Evolutionary conservation across 2,113 vertebrate species (phyloP), one percentile per base, ranked within the genome.

Genomic region (Marmota monax): DNA sequence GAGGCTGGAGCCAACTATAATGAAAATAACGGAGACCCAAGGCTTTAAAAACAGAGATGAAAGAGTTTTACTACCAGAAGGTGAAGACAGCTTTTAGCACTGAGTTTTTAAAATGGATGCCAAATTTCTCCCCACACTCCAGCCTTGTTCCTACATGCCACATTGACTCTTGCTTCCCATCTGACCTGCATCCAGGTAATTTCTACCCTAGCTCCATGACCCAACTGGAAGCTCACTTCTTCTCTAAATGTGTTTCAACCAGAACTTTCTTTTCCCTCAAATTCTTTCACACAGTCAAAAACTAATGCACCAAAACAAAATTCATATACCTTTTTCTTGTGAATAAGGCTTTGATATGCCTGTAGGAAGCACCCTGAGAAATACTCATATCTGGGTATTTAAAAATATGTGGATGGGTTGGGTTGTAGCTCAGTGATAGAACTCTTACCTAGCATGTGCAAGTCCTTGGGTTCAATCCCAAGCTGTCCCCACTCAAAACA

Each of bases 21-120:
- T 69, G 82, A 42, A 82, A 89, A 89, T 22, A 20, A 84, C 90
- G 70, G 83, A 11, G 56, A 67, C 42, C 22, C 42, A 67, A 22
- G 22, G 23, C 92, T 76, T 45, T 72, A 20, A 76, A 42, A 56
- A 32, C n/a, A 86, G 37, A 88, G 65, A 86, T 67, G 48, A 97
- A 93, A 96, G 32, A 20, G 67, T 65, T 88, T 96, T 76, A 34
- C 29, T 58, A 53, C 8, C 1, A 39, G 34, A 48, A 83, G 42
- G 29, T 18, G 25, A 94, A 79, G 78, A 74, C 14, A 77, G 37
- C 4, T 83, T 93, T 79, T 27, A 96, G 39, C 42, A 65, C 0
- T 0, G 18, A 79, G 48, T 42, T 94, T 84, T 88, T 37, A 27
- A 65, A n/a, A 39, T 0, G 2, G 34, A 39, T n/a, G 16, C 63